Base-by-base conservation (phyloP, 2,888 invertebrate species). In the Agonopterix arenella region DNA sequence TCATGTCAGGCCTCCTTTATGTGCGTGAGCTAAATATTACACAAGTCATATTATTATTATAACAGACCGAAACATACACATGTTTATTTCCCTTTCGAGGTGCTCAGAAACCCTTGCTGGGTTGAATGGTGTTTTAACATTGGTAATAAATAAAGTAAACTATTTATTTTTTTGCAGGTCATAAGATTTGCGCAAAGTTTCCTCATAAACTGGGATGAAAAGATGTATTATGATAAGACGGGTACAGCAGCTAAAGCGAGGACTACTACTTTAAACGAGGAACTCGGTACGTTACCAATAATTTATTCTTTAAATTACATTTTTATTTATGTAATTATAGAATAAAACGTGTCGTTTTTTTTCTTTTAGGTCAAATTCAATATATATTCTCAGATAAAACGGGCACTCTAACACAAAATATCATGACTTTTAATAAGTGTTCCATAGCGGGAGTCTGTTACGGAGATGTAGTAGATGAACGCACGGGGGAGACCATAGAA, bases 311-410 rank as follows among this genome's bases (percentile, higher is more conserved):
- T 13, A n/a, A 8, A 11, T 43, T 43, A 7, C 13, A 11, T 5
- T 43, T 9, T 28, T 28, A 28, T 28, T 28, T 5, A 28, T 4
- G 28, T 1, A 7, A 28, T 0, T 7, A 7, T 28, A 5, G 28
- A 28, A 40, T 40, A 40, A 11, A 11, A 11, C 13, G 5, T 28
- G 28, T 11, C 7, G 3, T 36, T n/a, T 10, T 56, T 74, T 78
- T 36, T n/a, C 8, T 56, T 74, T 78, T 76, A 91, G 92, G 98
- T 62, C 98, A 99, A 90, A 98, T 99, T 70, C 98, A 99, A 84
- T 99, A 99, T 88, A 96, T 99, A 76, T 99, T 99, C 90, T 98
- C 98, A 47, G 99, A 99, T 85, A 99, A 99, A 90, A 99, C 99
- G 56, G 99, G 99, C 66, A 99, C 99, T 10, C 90, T 99, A 52